Base-by-base conservation (phyloP, 2,797 vertebrate genomes). In the Molossus alvarezi region DNA sequence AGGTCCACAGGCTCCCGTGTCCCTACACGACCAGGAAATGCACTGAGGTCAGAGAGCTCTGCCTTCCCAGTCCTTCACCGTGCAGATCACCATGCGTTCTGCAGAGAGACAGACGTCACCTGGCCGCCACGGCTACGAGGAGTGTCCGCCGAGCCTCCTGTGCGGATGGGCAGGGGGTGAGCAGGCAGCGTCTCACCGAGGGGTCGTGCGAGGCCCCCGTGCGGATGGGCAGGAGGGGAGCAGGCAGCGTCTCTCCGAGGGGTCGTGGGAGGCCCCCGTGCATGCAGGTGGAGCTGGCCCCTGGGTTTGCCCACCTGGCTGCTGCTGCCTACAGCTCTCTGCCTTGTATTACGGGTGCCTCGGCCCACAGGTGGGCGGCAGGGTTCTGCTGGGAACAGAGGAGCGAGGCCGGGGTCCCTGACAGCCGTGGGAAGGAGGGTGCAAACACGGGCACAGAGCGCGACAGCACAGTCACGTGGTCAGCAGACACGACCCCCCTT, bases 1-100 rank as follows among this genome's bases (percentile, higher is more conserved):
- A 25, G 51, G 77, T 15, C 77, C 37, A 51, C 1, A 12, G 23
- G 25, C 18, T 1, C 17, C 79, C 18, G 53, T 5, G 4, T 76
- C 33, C 72, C 69, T 29, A 1, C 2, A 6, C 9, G 86, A 41
- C 37, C 23, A 4, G 14, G 17, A 41, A 37, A 69, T 2, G 1
- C 0, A 27, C 17, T 20, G 48, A 23, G 14, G 37, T 20, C 27
- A 5, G 15, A 9, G 29, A 10, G 9, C 29, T 65, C 58, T 12
- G 51, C 67, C 48, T 20, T 27, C 51, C 15, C 9, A 10, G 1
- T 1, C 1, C 60, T 9, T 45, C 17, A 0, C 25, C 58, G 25
- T 5, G 0, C 0, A 13, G 0, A 10, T 14, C 15, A 25, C 21
- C 33, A 13, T 11, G 29, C 2, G 14, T 27, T 20, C 75, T 9